Base-by-base conservation (phyloP, 2,888 invertebrate genomes). In the Parelbella ahira region DNA sequence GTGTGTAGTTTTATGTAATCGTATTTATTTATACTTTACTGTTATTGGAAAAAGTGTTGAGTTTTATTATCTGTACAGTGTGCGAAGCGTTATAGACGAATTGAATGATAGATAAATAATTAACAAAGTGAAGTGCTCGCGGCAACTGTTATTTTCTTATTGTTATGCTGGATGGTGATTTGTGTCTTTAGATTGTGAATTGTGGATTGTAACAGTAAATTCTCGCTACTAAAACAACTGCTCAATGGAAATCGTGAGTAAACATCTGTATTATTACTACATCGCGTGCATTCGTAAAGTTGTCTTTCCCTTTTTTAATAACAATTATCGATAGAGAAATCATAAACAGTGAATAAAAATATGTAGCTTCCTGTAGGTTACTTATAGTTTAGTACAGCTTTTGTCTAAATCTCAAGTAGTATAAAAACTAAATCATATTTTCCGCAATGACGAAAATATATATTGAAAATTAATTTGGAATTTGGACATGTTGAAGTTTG, bases 1-100 rank as follows among this genome's bases (percentile, higher is more conserved):
- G 81, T 79, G 77, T 80, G 76, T 74, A 76, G 75, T 80, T 86
- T 84, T 83, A 83, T 84, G 76, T 82, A 84, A 86, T 79, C 76
- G 72, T 75, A 72, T 70, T 65, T 54, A 54, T 42, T 38, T 27
- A 32, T 44, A 36, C 28, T n/a, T 37, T 67, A 70, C 68, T 67
- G 60, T 67, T 69, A 68, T 61, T 64, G 54, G 69, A 70, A 65
- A 63, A 69, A 72, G n/a, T n/a, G n/a, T n/a, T 54, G 46, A 63
- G 74, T 74, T 71, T 23, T 45, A 25, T 11, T 27, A 41, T 45
- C 50, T 47, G 49, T 48, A 59, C 69, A 68, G 68, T 51, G 56
- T 59, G 50, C 48, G 49, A 56, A 52, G 53, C 58, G 57, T 43
- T 47, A 45, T 66, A 60, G 65, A 56, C 61, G 63, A 64, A 66